Base-by-base conservation (phyloP, 1,140 invertebrate species). In the Drosophila tristis region DNA sequence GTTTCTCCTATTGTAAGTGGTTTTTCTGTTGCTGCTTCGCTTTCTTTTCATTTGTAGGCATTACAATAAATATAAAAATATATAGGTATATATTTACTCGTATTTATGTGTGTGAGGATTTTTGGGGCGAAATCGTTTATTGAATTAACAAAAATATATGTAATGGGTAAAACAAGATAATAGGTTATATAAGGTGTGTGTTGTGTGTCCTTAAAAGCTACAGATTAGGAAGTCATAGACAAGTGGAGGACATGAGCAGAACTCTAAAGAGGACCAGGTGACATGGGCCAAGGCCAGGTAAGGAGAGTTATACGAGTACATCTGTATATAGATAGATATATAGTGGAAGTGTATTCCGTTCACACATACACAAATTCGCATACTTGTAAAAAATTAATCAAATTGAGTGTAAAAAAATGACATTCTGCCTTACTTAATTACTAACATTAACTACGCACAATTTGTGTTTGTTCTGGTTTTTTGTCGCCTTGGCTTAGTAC, bases 61-160 rank as follows among this genome's bases (percentile, higher is more conserved):
- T 85, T 84, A 63, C 66, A 85, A 80, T 77, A 77, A 85, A 85
- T 84, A 85, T 80, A 85, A 67, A 80, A 85, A 85, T 63, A 62
- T 74, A 75, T 66, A 20, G 20, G 20, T 20, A 71, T 59, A 76
- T 62, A 68, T 44, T 31, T 60, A 74, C 51, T 64, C 39, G 57
- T 50, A 54, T 65, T 62, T 50, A 44, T 74, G 58, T 67, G 57
- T 74, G 62, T 67, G 62, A 62, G 74, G 63, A 66, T 75, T 57
- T 75, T 56, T 78, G 45, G 35, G 35, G 62, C 60, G 48, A 57
- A 67, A 67, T 56, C 35, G 31, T 85, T 76, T 80, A 66, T 77
- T 57, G 57, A 51, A 45, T 43, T 79, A 80, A 80, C 78, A 71
- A 80, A 60, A 66, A 39, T 39, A 39, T 39, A 39, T 39, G 35